Percentiles rank a stretch among this genome's conserved stretches.
Evolutionary conservation across 2,888 invertebrate genomes (phyloP).

Genomic region (Leucophenga montana): DNA sequence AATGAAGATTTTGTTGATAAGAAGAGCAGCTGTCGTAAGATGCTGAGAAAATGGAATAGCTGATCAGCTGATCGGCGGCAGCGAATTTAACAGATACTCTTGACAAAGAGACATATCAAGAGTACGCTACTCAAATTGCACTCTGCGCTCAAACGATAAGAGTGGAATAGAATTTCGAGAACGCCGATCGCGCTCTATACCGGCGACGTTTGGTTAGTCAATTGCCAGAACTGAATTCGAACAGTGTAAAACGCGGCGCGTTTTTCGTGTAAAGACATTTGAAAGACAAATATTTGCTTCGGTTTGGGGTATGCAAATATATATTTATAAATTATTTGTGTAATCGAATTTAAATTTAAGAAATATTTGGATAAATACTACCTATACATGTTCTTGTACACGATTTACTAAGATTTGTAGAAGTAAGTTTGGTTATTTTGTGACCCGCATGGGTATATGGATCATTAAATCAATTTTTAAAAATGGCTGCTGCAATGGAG

Average conservation of each 20-base stretch:
- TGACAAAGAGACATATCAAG: neutral
- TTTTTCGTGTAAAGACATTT: slow-evolving; percentile 1
- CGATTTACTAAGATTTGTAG: too few species aligned
- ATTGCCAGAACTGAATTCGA: neutral
- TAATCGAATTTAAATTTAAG: neutral
- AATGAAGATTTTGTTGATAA: too few species aligned
- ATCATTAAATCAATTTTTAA: neutral
- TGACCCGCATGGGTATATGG: neutral
- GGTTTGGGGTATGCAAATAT: too few species aligned
- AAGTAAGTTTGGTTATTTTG: too few species aligned
- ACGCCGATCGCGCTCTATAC: slow-evolving; percentile 7
- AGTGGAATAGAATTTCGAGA: neutral
- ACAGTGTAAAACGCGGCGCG: slow-evolving; percentile 1
- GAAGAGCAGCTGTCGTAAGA: neutral
- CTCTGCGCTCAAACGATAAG: neutral
- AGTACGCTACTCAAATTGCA: neutral
- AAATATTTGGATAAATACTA: neutral
- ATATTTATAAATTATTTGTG: neutral
- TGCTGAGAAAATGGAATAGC: neutral
- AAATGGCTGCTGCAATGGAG: slow-evolving; percentile 44
- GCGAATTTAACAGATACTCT: neutral
- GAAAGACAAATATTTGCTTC: neutral
- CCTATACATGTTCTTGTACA: neutral
- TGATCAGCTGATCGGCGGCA: slow-evolving; percentile 2
- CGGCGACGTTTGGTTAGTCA: neutral